Conservation (phyloP, 2,888 invertebrate species). For the Dioctria linearis region DNA sequence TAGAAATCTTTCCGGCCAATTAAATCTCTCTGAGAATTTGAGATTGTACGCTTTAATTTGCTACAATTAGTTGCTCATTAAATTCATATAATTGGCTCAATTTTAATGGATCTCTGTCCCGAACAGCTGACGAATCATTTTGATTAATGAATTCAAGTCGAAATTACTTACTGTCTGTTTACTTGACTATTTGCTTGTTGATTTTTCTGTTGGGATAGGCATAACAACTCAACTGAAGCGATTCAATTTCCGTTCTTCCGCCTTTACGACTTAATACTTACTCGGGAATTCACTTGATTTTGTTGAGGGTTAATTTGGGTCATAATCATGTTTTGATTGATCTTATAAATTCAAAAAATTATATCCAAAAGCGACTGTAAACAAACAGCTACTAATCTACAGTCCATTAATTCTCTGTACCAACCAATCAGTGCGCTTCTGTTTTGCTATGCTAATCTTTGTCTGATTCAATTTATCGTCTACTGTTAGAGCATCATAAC, state of each 20-base stretch:
- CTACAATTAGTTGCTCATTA: slow-evolving; percentile 9
- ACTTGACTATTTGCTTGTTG: not conserved
- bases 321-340: slow-evolving; percentile 13
- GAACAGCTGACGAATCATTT: not conserved
- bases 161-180: not conserved
- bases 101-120: not conserved
- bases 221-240: not conserved
- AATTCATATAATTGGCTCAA: not conserved
- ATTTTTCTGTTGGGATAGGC: slow-evolving; percentile 42
- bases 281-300: slow-evolving; percentile 16
- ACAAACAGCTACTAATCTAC: slow-evolving; percentile 37
- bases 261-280: not conserved
- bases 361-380: not conserved
- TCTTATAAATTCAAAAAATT: slow-evolving; percentile 1
- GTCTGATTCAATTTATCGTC: slow-evolving; percentile 22
- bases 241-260: slow-evolving; percentile 10
- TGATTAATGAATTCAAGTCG: slow-evolving; percentile 30
- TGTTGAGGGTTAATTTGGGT: slow-evolving; percentile 4
- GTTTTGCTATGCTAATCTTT: slow-evolving; percentile 8
- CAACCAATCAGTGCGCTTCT: not conserved
- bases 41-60: not conserved
- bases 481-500: not conserved
- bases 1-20: too few species aligned
- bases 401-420: slow-evolving; percentile 52
- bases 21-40: too few species aligned